Conservation (phyloP, 2,888 invertebrate genomes). For the Nephrotoma appendiculata region DNA sequence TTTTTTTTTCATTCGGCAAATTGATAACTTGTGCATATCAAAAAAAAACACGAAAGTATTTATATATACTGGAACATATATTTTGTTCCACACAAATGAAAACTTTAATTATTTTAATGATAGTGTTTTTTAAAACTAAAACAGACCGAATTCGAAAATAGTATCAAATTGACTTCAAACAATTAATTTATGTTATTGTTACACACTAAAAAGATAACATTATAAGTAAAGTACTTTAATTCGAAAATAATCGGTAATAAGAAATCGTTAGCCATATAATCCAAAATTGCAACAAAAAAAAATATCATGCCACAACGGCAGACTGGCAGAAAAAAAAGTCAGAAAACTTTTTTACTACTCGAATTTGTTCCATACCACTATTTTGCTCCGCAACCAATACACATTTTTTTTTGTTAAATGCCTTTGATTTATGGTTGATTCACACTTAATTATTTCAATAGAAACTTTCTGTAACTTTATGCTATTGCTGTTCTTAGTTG, state of each 20-base stretch:
- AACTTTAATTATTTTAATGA: no score
- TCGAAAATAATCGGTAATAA: neutral
- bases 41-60: no score
- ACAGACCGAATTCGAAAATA: no score
- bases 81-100: no score
- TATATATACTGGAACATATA: no score
- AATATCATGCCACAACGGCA: neutral
- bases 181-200: neutral
- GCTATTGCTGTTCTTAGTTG: neutral
- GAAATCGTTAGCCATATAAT: neutral
- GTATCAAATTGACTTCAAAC: no score
- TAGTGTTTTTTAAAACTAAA: no score
- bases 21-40: no score
- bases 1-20: no score
- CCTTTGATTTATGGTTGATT: slow-evolving; percentile 2
- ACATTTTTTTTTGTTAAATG: neutral
- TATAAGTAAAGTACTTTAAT: neutral
- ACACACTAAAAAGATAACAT: neutral
- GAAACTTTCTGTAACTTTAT: neutral
- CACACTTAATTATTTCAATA: slow-evolving; percentile 2
- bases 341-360: neutral
- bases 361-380: neutral
- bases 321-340: neutral
- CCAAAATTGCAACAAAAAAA: neutral
- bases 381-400: neutral